Evolutionary conservation across 2,797 vertebrate genomes (phyloP), one percentile per base, ranked within the genome.

Genomic region (Leptatherina wallacei): DNA sequence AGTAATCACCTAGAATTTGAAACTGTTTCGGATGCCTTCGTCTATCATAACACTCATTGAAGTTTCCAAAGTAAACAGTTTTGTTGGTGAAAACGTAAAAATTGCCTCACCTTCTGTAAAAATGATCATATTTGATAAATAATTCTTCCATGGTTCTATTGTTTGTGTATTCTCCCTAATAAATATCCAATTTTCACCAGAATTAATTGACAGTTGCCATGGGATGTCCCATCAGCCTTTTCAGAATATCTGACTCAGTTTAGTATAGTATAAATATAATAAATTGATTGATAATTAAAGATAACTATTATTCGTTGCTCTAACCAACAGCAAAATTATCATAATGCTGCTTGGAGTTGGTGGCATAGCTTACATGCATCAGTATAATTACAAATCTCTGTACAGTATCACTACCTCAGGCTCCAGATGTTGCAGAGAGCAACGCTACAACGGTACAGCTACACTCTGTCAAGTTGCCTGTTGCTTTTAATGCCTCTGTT

Each of bases 361-460:
- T 55, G 20, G n/a, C 33, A 52, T 72, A 73, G 38, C 73, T 66
- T 18, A 35, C 51, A 56, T 63, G 20, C 60, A 65, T 78, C 73
- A 69, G 30, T 55, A 54, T 63, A 35, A n/a, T 27, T 44, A 65
- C 35, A 73, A 65, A 80, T 83, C 71, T 30, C 40, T 62, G 54
- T 27, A 13, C 47, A 29, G 35, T 69, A 51, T 73, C 58, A 36
- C 69, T 33, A 30, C 54, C 20, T 24, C 59, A 57, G 36, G 13
- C 64, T 74, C 44, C 27, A 52, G 55, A 70, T 63, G 69, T 47
- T 29, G 24, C 35, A 55, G 12, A 62, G 56, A 72, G 20, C 12
- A 30, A 38, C 27, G 57, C 69, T 57, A 20, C 60, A 60, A 74
- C 65, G 68, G 57, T 22, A 62, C 11, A 29, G 57, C 2, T 32